A percentile compares a stretch with the other conserved stretches of the same genome.
These are phyloP conservation scores for Euphysa ruthae DNA, from an alignment of 30 jellyfish, hydroid and myxozoan genomes.

Conservation along the genomic window DNA sequence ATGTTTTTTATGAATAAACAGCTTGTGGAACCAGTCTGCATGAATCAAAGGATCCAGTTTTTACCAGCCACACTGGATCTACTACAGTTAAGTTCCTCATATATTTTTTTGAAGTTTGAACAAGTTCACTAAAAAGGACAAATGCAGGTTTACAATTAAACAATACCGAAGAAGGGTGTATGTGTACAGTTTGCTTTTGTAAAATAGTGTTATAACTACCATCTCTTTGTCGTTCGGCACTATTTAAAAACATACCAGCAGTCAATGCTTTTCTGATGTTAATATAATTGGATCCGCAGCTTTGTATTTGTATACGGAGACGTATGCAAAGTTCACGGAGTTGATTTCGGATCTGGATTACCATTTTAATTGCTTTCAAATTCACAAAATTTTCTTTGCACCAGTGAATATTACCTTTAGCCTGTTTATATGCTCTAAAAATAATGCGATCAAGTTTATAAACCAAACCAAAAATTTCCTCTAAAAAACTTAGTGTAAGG, in stretches of 20 bases:
- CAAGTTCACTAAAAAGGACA: constrained; percentile 65
- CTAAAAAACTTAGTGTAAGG: too few relatives aligned
- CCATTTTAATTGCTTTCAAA: constrained; percentile 69
- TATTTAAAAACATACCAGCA: constrained; percentile 60
- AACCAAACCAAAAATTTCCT: too few relatives aligned
- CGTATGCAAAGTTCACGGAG: constrained; percentile 65
- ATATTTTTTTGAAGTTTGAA: constrained; percentile 78
- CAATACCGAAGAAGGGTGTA: constrained; percentile 87
- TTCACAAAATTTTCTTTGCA: constrained; percentile 75
- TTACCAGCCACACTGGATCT: constrained; percentile 82
- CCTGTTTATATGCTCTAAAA: constrained; percentile 68
- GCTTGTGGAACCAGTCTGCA: constrained; percentile 41
- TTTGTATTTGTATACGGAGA: constrained; percentile 20
- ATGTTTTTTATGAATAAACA: too few relatives aligned
- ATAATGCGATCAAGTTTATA: too few relatives aligned
- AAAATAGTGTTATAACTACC: constrained; percentile 68
- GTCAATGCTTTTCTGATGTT: constrained; percentile 52
- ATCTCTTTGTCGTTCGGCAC: constrained; percentile 86
- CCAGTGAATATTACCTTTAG: constrained; percentile 68
- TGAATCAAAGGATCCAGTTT: constrained; percentile 57
- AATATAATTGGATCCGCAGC: constrained; percentile 67
- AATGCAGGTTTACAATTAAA: constrained; percentile 62
- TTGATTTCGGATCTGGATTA: constrained; percentile 58
- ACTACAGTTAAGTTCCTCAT: constrained; percentile 70
- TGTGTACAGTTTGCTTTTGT: constrained; percentile 65